These are phyloP conservation scores for Oryctes rhinoceros DNA, from an alignment of 1,140 invertebrate genomes.

Conservation along the genomic window DNA sequence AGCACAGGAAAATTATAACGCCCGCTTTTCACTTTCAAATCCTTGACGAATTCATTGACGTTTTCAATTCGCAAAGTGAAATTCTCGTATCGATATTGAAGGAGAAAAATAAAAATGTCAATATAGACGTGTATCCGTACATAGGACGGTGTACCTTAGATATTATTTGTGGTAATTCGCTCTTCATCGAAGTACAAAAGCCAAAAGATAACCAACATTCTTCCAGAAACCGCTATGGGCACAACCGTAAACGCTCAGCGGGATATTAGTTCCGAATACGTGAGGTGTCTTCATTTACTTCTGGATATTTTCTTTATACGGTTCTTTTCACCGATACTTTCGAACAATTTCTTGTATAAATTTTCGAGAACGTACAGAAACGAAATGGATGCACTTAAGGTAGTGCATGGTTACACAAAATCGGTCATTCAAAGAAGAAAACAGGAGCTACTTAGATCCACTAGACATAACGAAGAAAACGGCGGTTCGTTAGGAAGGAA, in stretches of 20 bases:
- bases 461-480: constrained; percentile 36
- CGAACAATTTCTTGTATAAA: constrained; percentile 59
- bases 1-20: constrained; percentile 76
- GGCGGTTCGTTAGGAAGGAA: constrained; percentile 58
- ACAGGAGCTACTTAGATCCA: constrained; percentile 49
- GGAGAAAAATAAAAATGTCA: constrained; percentile 60
- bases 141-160: constrained; percentile 76
- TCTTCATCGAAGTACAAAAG: too few relatives aligned
- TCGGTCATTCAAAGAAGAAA: constrained; percentile 53
- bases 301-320: constrained; percentile 57
- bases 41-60: constrained; percentile 76
- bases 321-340: constrained; percentile 59
- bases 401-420: constrained; percentile 59
- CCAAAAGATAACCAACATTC: too few relatives aligned
- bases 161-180: constrained; percentile 74
- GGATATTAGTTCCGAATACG: constrained; percentile 75
- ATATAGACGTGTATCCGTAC: constrained; percentile 70
- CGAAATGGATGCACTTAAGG: constrained; percentile 65
- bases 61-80: constrained; percentile 74
- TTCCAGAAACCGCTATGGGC: constrained; percentile 75
- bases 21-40: constrained; percentile 89
- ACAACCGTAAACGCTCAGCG: constrained; percentile 73
- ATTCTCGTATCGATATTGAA: constrained; percentile 68
- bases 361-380: constrained; percentile 50
- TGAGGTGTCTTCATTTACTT: constrained; percentile 71